Percentiles rank a stretch among this genome's conserved stretches.
These are phyloP conservation scores for Pterocles burchelli DNA, from an alignment of 2,113 vertebrate genomes.

Conservation along the genomic window DNA sequence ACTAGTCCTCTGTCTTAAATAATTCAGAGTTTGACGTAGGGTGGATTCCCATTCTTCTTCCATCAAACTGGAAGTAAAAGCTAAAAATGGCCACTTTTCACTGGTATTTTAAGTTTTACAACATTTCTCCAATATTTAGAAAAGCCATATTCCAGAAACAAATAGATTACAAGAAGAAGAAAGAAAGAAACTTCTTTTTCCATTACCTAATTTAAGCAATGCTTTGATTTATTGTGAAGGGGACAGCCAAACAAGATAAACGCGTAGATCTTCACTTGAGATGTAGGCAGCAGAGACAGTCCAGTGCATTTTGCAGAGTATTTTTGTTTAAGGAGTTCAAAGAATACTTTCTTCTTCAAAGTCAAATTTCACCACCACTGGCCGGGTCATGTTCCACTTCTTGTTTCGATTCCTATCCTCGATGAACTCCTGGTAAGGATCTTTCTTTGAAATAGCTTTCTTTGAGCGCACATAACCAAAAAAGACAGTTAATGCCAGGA, in stretches of 20 bases:
- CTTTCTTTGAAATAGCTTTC: constrained; percentile 81
- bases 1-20: background rate
- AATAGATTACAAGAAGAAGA: background rate
- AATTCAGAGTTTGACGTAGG: background rate
- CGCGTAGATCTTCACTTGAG: background rate
- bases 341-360: constrained; percentile 89
- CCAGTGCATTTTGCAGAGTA: constrained; percentile 17
- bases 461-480: constrained; percentile 82
- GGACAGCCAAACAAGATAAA: background rate
- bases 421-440: constrained; percentile 84
- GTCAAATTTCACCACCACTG: constrained; percentile 77
- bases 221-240: constrained; percentile 19
- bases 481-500: constrained; percentile 87
- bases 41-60: background rate
- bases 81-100: background rate
- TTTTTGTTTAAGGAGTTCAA: constrained; percentile 71
- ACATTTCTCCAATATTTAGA: background rate
- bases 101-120: background rate
- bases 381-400: constrained; percentile 77
- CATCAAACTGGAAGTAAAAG: background rate
- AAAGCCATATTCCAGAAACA: constrained; percentile 20
- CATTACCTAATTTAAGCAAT: constrained; percentile 45
- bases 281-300: constrained; percentile 8
- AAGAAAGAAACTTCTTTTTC: background rate
- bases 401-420: constrained; percentile 67